These are phyloP conservation scores for Magallana angulata DNA, from an alignment of 1,140 invertebrate species.

Conservation along the genomic window DNA sequence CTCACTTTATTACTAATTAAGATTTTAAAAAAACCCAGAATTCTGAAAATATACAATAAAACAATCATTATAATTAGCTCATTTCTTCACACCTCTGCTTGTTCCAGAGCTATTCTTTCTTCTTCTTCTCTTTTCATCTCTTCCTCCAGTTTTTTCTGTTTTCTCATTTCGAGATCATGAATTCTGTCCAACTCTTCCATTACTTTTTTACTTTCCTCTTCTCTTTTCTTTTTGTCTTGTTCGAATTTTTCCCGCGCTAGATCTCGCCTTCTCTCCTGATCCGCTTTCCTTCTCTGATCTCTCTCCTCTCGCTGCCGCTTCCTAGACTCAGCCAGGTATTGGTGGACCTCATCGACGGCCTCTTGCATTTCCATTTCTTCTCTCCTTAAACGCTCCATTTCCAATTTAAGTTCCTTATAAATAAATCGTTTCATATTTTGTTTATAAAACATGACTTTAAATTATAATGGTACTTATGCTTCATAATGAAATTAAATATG, in stretches of 20 bases:
- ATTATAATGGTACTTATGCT: too few species aligned
- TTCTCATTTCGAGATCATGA: slow-evolving; percentile 67
- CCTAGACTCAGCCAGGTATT: slow-evolving; percentile 62
- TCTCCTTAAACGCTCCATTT: slow-evolving; percentile 66
- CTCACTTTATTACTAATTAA: not conserved
- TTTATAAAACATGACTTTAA: too few species aligned
- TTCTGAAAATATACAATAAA: not conserved
- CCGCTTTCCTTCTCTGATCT: slow-evolving; percentile 66
- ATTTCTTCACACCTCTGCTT: slow-evolving; percentile 64
- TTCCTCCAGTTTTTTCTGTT: slow-evolving; percentile 65
- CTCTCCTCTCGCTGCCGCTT: slow-evolving; percentile 69
- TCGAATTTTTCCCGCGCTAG: slow-evolving; percentile 63
- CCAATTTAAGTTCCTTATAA: slow-evolving; percentile 66
- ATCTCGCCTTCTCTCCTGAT: slow-evolving; percentile 69
- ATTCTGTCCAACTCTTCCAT: slow-evolving; percentile 69
- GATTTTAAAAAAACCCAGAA: not conserved
- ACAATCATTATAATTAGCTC: not conserved
- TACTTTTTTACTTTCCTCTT: slow-evolving; percentile 66
- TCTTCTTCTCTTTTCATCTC: slow-evolving; percentile 66
- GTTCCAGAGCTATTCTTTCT: slow-evolving; percentile 67
- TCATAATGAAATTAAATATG: too few species aligned
- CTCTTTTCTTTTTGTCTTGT: slow-evolving; percentile 66
- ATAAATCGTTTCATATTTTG: not conserved
- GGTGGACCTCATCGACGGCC: slow-evolving; percentile 70
- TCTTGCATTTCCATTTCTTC: slow-evolving; percentile 68